Evolutionary conservation across 37 sponge, comb jelly and placozoan genomes (phyloP), one percentile per base, ranked within the genome.

Genomic region (Theonella swinhoei): DNA sequence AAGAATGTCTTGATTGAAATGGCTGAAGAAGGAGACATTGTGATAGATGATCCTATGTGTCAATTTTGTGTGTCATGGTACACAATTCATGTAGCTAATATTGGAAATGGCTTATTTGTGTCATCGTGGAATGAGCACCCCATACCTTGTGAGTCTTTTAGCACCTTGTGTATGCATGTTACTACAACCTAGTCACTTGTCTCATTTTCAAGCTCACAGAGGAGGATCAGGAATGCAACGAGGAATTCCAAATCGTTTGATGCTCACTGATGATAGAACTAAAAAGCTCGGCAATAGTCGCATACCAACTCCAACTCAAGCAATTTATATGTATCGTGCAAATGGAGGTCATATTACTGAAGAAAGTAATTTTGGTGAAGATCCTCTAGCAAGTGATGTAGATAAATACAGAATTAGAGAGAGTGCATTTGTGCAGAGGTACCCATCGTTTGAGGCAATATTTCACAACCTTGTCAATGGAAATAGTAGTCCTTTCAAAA

Each of bases 41-140:
- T 76, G 22, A 37, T 81, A 33, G 78, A 75, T 22, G 66, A 60
- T 43, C 43, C 41, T 11, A 22, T 60, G 24, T 75, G 75, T 62
- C 28, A 75, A 34, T 91, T 71, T 76, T 91, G 87, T 79, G 75
- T 82, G 14, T 91, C 91, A 33, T 85, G 79, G 82, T 42, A 66
- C 31, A 39, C 82, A n/a, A 26, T 85, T 3, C 36, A 79, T 39
- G 82, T 90, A 25, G 26, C 26, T 7, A 9, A 24, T 66, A 24
- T 9, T 66, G 67, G 67, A 66, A 66, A 26, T 24, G 67, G 8
- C 67, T n/a, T 66, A n/a, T 66, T 66, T 24, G 26, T 66, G 8
- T 26, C 17, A 24, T n/a, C 25, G 8, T 66, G 67, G 67, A 66
- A 66, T 23, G 7, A 66, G 7, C 67, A 66, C n/a, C 67, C 67